Evolutionary conservation across 92 coral and sea anemone genomes (phyloP), one percentile per base, ranked within the genome.

Genomic region (Parazoanthus atlanticus): DNA sequence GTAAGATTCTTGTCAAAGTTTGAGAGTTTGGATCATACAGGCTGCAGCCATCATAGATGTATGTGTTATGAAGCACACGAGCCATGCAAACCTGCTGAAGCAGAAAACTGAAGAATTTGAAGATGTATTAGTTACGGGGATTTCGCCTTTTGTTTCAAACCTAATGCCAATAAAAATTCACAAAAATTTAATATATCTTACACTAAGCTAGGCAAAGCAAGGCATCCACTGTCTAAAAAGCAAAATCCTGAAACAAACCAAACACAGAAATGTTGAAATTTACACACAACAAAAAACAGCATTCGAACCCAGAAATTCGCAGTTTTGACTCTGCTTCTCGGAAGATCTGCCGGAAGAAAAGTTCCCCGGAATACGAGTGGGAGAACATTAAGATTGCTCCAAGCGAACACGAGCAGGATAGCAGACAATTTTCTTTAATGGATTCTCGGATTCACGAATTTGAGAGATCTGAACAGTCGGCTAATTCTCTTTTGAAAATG

Each of bases 391-490:
- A 66, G 10, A 21, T 5, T 40, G 36, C 40, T 36, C 58, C 38
- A 65, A 38, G 33, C 52, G 25, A 15, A 2, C 16, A 64, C 10
- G 17, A 7, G 19, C 47, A 19, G 36, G 76, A n/a, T 7, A 67
- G 21, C 25, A 82, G 73, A 16, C 36, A n/a, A 41, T 36, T 82
- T 82, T 67, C 77, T 41, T 41, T 40, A 25, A 25, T 66, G 64
- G 77, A 82, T 82, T 82, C 86, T 82, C 76, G 58, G 25, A 82
- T 67, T 82, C 76, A 40, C 58, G 52, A 66, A 34, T 12, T 29
- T 61, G 52, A 32, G 29, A 10, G 2, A 30, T 40, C 64, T 15
- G 76, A 82, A 66, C 28, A 67, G 3, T 66, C 86, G 17, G 17
- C 58, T 4, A 16, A 21, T 25, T 82, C 58, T 69, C 41, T 41